These are phyloP conservation scores for Eremophila alpestris DNA, from an alignment of 2,797 vertebrate genomes.

Conservation along the genomic window DNA sequence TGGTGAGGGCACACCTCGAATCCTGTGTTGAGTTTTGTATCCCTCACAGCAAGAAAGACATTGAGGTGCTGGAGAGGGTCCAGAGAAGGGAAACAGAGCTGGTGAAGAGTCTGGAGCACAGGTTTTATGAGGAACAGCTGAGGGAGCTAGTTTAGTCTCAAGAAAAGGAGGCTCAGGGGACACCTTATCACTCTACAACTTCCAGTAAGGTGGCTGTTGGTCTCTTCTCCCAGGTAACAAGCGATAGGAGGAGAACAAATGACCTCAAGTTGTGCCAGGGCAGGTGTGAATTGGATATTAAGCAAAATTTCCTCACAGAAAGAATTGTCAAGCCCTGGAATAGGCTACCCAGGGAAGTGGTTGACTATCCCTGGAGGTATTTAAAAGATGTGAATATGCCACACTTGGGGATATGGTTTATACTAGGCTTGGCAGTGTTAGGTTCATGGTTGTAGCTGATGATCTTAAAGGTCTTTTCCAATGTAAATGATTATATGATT, in stretches of 20 bases:
- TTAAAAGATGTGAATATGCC: accelerated
- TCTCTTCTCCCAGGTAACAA: background rate
- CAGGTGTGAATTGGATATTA: background rate
- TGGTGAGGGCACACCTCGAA: background rate
- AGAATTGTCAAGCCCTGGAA: background rate
- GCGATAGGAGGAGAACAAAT: background rate
- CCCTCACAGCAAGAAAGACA: background rate
- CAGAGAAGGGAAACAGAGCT: background rate
- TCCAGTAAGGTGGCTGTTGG: background rate
- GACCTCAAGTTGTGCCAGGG: background rate
- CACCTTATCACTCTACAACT: too few relatives aligned
- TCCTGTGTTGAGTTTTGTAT: background rate
- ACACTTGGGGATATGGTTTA: background rate
- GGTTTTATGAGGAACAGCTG: background rate
- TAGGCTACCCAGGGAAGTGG: background rate
- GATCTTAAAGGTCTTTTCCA: background rate
- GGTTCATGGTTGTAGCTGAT: background rate
- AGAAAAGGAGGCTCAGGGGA: background rate
- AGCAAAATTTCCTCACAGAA: background rate
- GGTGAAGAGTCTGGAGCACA: background rate
- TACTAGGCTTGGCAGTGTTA: background rate
- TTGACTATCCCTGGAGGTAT: background rate
- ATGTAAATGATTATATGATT: background rate
- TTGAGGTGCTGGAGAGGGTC: background rate
- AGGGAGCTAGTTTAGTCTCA: background rate